phyloP scores from a whole-genome alignment of 2,113 vertebrate species.

The Fulmarus glacialis region DNA sequence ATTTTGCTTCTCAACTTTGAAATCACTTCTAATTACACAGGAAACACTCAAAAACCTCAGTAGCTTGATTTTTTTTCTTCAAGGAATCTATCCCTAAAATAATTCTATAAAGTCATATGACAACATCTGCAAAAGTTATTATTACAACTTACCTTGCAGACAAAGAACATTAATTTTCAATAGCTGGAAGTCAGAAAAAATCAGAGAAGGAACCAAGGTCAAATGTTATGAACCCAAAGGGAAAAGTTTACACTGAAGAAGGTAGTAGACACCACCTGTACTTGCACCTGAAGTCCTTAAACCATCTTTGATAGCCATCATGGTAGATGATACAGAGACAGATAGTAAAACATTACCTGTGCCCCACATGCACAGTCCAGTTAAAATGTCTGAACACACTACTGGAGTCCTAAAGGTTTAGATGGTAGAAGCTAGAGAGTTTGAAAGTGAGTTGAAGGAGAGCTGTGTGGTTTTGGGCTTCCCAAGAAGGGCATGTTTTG shows the following conservation, averaged over 20 bases:
- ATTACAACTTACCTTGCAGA: not conserved
- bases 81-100: not conserved
- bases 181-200: conserved; percentile 42
- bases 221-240: not conserved
- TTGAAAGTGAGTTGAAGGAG: not conserved
- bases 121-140: conserved; percentile 22
- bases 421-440: not conserved
- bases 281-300: not conserved
- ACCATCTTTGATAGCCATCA: not conserved
- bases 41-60: not conserved
- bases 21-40: not conserved
- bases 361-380: not conserved
- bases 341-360: not conserved
- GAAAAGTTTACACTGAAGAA: not conserved
- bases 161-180: conserved; percentile 17
- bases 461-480: not conserved
- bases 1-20: not conserved
- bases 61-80: not conserved
- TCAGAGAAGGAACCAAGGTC: not conserved
- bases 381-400: not conserved
- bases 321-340: not conserved
- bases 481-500: not conserved
- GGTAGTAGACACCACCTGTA: not conserved
- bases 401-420: not conserved
- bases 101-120: not conserved